A percentile compares a stretch with the other conserved stretches of the same genome.
These are phyloP conservation scores for Buceros bicornis DNA, from an alignment of 2,797 vertebrate species.

Conservation along the genomic window DNA sequence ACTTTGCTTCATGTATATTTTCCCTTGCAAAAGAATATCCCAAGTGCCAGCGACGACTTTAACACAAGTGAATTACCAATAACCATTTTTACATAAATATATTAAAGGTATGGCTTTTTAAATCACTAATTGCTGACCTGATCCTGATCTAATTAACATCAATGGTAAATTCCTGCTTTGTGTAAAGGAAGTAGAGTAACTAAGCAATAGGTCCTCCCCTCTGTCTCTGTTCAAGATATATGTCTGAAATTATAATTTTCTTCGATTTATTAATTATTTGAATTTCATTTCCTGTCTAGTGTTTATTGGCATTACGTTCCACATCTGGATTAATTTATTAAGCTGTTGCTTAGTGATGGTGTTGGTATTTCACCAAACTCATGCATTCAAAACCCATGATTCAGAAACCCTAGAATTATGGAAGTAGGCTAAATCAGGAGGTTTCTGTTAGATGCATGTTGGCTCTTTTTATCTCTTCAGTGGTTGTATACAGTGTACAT, in stretches of 20 bases:
- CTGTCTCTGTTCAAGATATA: not conserved
- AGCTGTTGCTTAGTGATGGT: constrained; percentile 7
- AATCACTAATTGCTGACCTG: not conserved
- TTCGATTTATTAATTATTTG: constrained; percentile 24
- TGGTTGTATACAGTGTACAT: not conserved
- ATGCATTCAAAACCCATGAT: not conserved
- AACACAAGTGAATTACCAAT: not conserved
- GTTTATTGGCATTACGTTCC: constrained; percentile 17
- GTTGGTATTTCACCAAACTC: constrained; percentile 1
- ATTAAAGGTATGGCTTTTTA: not conserved
- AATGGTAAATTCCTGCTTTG: not conserved
- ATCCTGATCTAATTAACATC: not conserved
- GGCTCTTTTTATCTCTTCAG: not conserved
- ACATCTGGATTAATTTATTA: constrained; percentile 21
- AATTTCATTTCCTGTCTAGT: constrained; percentile 9
- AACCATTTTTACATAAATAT: not conserved
- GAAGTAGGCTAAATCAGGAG: not conserved
- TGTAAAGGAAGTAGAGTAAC: not conserved
- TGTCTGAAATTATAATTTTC: not conserved
- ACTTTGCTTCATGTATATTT: not conserved
- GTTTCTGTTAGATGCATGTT: not conserved
- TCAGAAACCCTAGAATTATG: not conserved
- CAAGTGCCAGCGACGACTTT: not conserved
- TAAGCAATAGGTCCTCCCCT: not conserved
- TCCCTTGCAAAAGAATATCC: not conserved